Conservation (phyloP, 2,797 vertebrate species). For the Sebastes oblongus region DNA sequence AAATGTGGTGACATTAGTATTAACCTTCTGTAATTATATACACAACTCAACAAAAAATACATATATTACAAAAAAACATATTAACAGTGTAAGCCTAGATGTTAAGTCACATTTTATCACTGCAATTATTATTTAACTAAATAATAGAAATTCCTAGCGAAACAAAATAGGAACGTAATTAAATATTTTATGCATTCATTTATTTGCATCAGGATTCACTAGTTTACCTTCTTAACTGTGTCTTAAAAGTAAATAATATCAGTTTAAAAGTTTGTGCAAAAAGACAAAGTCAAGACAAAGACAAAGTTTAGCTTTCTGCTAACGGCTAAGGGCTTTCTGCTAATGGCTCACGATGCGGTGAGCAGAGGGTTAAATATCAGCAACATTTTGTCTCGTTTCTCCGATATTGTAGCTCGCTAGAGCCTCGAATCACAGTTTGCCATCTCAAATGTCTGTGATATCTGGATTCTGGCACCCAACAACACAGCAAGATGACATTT, state of each 20-base stretch:
- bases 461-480: too few species aligned
- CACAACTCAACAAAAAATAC: neutral
- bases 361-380: too few species aligned
- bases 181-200: neutral
- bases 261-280: neutral
- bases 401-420: too few species aligned
- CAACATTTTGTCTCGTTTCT: too few species aligned
- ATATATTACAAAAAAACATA: neutral
- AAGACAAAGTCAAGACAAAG: too few species aligned
- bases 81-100: neutral
- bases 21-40: neutral
- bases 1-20: neutral
- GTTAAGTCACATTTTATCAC: neutral
- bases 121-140: neutral
- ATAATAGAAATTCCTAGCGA: neutral
- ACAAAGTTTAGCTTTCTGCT: too few species aligned
- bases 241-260: neutral
- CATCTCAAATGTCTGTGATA: too few species aligned
- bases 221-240: too few species aligned
- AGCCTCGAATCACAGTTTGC: too few species aligned
- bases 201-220: neutral
- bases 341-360: too few species aligned
- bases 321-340: too few species aligned
- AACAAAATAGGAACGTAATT: neutral
- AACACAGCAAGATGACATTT: too few species aligned